Conservation (phyloP, 1,140 invertebrate genomes). For the Bombus ignitus region DNA sequence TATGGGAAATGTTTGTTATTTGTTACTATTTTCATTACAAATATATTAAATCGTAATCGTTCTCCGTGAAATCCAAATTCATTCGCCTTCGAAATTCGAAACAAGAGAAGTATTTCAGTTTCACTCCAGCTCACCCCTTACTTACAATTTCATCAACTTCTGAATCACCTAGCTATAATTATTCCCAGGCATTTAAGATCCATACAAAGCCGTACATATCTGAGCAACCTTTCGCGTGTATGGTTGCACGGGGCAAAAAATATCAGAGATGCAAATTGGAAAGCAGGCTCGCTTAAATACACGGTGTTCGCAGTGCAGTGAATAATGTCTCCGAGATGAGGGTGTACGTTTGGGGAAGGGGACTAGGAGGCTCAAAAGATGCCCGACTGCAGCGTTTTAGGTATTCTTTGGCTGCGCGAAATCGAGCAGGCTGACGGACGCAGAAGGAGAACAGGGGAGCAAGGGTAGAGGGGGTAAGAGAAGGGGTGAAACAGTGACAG, state of each 20-base stretch:
- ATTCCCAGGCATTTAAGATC: background rate
- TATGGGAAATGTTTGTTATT: too few species aligned
- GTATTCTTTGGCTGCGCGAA: conserved; percentile 55
- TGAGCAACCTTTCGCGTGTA: background rate
- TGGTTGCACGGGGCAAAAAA: background rate
- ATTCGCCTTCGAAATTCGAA: background rate
- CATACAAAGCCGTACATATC: background rate
- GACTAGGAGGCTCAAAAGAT: conserved; percentile 31
- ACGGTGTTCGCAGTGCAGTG: conserved; percentile 15
- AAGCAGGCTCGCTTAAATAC: conserved; percentile 35
- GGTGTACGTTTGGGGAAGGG: background rate
- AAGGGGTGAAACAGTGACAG: background rate
- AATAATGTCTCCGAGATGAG: conserved; percentile 34
- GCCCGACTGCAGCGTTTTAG: conserved; percentile 51
- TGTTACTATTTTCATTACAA: background rate
- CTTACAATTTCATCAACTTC: background rate
- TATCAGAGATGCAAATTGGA: conserved; percentile 41
- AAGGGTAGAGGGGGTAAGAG: background rate
- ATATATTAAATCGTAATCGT: background rate
- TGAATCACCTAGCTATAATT: background rate
- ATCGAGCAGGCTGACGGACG: conserved; percentile 30
- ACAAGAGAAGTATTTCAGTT: too few species aligned
- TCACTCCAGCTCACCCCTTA: background rate
- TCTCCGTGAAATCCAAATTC: background rate
- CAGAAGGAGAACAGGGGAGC: background rate